Percentiles rank a stretch among this genome's conserved stretches.
Evolutionary conservation across 2,888 invertebrate genomes (phyloP).

Genomic region (Tetragonisca angustula): DNA sequence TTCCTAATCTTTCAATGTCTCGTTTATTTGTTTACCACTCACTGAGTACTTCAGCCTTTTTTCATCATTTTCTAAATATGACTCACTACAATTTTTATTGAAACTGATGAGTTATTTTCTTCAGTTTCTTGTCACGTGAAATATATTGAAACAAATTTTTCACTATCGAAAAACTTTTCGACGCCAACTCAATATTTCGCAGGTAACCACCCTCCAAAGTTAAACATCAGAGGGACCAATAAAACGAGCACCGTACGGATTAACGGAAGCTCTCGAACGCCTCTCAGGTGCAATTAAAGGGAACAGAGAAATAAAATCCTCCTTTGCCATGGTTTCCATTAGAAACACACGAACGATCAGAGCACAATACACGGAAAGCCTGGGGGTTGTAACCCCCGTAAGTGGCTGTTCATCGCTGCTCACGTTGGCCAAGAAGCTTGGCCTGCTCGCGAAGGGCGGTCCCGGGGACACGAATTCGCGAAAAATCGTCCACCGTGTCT

Average conservation of each 20-base stretch:
- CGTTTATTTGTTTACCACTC: too few species aligned
- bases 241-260: not conserved
- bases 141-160: not conserved
- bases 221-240: not conserved
- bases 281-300: slow-evolving; percentile 24
- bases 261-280: slow-evolving; percentile 10
- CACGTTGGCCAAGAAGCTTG: slow-evolving; percentile 25
- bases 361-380: slow-evolving; percentile 13
- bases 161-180: not conserved
- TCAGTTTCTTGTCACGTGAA: not conserved
- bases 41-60: not conserved
- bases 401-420: slow-evolving; percentile 46
- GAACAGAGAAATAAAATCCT: slow-evolving; percentile 15
- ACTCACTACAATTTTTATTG: not conserved
- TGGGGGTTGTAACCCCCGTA: slow-evolving; percentile 14
- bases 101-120: not conserved
- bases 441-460: not conserved
- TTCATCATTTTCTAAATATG: not conserved
- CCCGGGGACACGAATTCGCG: slow-evolving; percentile 46
- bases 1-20: too few species aligned
- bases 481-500: slow-evolving; percentile 79
- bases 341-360: slow-evolving; percentile 50
- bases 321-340: slow-evolving; percentile 53
- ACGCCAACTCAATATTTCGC: not conserved
- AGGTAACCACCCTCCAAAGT: too few species aligned